phyloP scores from a whole-genome alignment of 2,113 vertebrate genomes.

The Lamprologus tigripictilis region DNA sequence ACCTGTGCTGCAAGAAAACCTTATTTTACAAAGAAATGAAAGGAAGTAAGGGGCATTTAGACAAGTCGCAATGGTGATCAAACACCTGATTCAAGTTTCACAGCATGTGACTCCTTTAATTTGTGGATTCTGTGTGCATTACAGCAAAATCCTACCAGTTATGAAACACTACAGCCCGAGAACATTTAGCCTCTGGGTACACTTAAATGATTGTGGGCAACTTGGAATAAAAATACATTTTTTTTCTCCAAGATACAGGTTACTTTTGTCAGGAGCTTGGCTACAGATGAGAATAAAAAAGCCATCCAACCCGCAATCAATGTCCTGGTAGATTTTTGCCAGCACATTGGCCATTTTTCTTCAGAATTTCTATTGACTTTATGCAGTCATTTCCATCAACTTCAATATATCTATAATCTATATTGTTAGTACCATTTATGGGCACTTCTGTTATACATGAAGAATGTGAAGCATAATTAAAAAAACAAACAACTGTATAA shows the following conservation, averaged over 20 bases:
- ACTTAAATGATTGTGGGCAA: background rate
- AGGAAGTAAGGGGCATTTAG: background rate
- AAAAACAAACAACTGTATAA: background rate
- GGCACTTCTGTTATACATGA: background rate
- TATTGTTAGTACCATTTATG: background rate
- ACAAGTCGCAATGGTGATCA: background rate
- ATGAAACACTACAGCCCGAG: background rate
- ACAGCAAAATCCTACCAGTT: background rate
- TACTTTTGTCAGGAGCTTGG: background rate
- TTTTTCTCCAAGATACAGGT: accelerated
- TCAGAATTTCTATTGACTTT: background rate
- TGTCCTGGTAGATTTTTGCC: background rate
- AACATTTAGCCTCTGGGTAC: background rate
- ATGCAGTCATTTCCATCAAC: background rate
- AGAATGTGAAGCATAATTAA: background rate
- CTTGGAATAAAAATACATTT: background rate
- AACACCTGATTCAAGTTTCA: background rate
- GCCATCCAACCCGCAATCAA: background rate
- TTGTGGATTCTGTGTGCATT: background rate
- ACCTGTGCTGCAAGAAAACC: background rate
- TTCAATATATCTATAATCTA: background rate
- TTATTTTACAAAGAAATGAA: background rate
- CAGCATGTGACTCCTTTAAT: background rate
- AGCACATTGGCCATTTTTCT: background rate
- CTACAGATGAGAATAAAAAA: background rate